A percentile compares a stretch with the other conserved stretches of the same genome.
These are phyloP conservation scores for Xiphorhynchus elegans DNA, from an alignment of 2,113 vertebrate species.

Conservation along the genomic window DNA sequence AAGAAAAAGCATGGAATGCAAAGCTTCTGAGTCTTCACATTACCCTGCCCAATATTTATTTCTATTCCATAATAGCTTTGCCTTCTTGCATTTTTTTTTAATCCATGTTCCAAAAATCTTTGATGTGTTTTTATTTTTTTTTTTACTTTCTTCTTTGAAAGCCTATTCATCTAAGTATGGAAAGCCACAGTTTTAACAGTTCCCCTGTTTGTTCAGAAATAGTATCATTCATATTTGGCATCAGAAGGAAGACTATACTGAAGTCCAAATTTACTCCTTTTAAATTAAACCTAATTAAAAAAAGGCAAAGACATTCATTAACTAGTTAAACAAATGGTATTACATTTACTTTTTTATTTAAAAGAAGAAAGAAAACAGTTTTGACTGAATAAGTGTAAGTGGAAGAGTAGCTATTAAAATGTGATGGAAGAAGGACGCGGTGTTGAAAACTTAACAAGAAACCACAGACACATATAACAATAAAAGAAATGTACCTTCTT, in stretches of 20 bases:
- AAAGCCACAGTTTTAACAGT: slow-evolving; percentile 46
- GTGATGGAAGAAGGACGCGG: not conserved
- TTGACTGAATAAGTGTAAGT: not conserved
- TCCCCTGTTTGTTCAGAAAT: slow-evolving; percentile 58
- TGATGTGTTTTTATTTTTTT: not conserved
- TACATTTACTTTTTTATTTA: slow-evolving; percentile 40
- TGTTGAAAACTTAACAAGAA: slow-evolving; percentile 39
- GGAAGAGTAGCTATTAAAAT: slow-evolving; percentile 20
- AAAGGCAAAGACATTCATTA: slow-evolving; percentile 39
- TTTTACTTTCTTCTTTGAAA: slow-evolving; percentile 50
- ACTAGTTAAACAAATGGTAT: slow-evolving; percentile 43
- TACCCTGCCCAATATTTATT: not conserved
- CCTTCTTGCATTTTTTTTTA: not conserved
- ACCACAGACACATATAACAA: slow-evolving; percentile 41
- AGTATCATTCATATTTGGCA: slow-evolving; percentile 42
- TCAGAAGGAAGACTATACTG: slow-evolving; percentile 28
- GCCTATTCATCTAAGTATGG: slow-evolving; percentile 33
- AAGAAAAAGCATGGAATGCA: not conserved
- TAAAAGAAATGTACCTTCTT: slow-evolving; percentile 44
- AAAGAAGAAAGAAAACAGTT: slow-evolving; percentile 39
- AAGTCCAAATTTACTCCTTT: slow-evolving; percentile 53
- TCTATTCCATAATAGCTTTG: slow-evolving; percentile 29
- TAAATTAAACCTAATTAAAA: slow-evolving; percentile 65
- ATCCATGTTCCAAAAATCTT: slow-evolving; percentile 12
- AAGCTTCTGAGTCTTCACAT: slow-evolving; percentile 7